Percentiles rank a stretch among this genome's conserved stretches.
Evolutionary conservation across 35 echinoderm and acorn worm species (phyloP).

Genomic region (Hemicentrotus pulcherrimus): DNA sequence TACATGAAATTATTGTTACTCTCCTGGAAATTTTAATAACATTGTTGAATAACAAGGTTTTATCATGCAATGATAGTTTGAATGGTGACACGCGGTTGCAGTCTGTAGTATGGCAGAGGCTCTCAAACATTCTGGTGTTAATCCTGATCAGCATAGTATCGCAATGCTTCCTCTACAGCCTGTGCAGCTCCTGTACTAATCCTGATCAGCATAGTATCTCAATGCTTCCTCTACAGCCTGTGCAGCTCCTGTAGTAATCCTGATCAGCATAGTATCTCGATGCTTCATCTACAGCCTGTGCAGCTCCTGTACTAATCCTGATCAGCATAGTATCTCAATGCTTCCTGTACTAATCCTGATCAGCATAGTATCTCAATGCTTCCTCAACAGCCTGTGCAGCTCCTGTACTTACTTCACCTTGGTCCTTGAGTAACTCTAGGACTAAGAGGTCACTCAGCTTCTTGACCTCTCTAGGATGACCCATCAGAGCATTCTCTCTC

Average conservation of each 20-base stretch:
- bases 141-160: not conserved
- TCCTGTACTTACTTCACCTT: constrained; percentile 90
- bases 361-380: constrained; percentile 49
- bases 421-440: constrained; percentile 90
- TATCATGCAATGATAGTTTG: too few species aligned
- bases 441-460: constrained; percentile 92
- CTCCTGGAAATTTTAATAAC: too few species aligned
- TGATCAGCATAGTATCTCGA: not conserved
- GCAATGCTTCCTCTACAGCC: too few species aligned
- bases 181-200: not conserved
- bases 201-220: not conserved
- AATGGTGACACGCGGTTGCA: too few species aligned
- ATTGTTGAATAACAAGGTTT: too few species aligned
- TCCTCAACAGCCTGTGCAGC: constrained; percentile 88
- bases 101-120: too few species aligned
- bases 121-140: too few species aligned
- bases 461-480: constrained; percentile 86
- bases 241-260: not conserved
- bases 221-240: too few species aligned
- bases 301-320: not conserved
- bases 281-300: too few species aligned
- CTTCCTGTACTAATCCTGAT: not conserved
- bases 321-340: not conserved
- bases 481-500: constrained; percentile 86
- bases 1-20: too few species aligned